Conservation (phyloP, 2,113 vertebrate species). For the Trochalopteron elliotii region DNA sequence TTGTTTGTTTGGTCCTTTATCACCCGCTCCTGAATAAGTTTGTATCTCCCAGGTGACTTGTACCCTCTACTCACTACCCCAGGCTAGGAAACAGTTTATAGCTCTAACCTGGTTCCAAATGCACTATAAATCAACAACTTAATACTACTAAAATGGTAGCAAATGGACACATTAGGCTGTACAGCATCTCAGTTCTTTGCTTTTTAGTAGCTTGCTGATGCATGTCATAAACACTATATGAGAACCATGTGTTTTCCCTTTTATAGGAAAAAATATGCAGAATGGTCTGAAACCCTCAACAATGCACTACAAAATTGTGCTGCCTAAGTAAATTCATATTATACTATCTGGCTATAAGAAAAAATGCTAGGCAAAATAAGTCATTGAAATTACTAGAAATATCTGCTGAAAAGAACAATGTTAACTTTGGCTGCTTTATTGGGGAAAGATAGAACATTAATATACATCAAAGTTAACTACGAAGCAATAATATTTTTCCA, state of each 20-base stretch:
- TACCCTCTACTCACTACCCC: background rate
- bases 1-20: background rate
- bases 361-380: background rate
- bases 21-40: background rate
- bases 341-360: background rate
- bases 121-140: background rate
- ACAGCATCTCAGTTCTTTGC: background rate
- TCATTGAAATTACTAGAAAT: background rate
- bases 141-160: background rate
- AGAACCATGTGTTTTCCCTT: background rate
- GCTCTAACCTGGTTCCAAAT: background rate
- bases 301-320: constrained; percentile 4
- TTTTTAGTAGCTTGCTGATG: background rate
- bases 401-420: background rate
- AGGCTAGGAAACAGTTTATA: background rate
- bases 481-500: background rate
- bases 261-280: constrained; percentile 3
- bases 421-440: background rate
- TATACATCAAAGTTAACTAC: background rate
- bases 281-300: constrained; percentile 26
- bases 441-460: background rate
- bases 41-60: background rate
- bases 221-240: background rate
- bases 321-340: constrained; percentile 3
- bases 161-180: background rate